A percentile compares a stretch with the other conserved stretches of the same genome.
These are phyloP conservation scores for Forbesichthys papilliferus DNA, from an alignment of 2,113 vertebrate species.

Conservation along the genomic window DNA sequence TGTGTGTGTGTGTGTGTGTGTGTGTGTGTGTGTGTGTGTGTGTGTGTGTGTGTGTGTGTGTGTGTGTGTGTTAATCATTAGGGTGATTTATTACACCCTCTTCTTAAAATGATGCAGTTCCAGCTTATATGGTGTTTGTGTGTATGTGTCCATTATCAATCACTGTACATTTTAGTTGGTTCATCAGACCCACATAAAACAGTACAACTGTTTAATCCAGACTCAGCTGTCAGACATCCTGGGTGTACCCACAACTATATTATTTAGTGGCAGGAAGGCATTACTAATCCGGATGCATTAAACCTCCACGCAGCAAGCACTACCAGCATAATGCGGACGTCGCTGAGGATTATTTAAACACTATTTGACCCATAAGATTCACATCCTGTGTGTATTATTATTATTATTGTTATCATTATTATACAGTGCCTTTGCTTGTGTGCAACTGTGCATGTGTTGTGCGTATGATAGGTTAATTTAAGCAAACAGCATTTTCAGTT, in stretches of 20 bases:
- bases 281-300: neutral
- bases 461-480: neutral
- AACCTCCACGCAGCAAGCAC: neutral
- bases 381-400: neutral
- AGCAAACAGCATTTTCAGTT: constrained; percentile 22
- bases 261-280: neutral
- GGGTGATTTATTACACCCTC: too few species aligned
- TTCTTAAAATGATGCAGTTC: too few species aligned
- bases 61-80: neutral
- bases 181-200: neutral
- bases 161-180: neutral
- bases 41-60: constrained; percentile 8
- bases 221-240: too few species aligned
- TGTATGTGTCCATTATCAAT: neutral
- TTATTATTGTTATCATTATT: neutral
- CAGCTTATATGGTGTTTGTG: neutral
- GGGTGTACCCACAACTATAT: too few species aligned
- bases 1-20: too few species aligned
- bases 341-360: neutral
- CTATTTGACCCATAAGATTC: neutral
- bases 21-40: too few species aligned
- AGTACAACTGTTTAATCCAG: too few species aligned
- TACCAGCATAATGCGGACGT: neutral
- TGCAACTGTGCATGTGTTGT: neutral
- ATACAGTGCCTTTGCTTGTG: neutral